Percentiles rank a stretch among this genome's conserved stretches.
Conservation (phyloP, 2,888 invertebrate genomes). For the Teleiodes luculella region DNA sequence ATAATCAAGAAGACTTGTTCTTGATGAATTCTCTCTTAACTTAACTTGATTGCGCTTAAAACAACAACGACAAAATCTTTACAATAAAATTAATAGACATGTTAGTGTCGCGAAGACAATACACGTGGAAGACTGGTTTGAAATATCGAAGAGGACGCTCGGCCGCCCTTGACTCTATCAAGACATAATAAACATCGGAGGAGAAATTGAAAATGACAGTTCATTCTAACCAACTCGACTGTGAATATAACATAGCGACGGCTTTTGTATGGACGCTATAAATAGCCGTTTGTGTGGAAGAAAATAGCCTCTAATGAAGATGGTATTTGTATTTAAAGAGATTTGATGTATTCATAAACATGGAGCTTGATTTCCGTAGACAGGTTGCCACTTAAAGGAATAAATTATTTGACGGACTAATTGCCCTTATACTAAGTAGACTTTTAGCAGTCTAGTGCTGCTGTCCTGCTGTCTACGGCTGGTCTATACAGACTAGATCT, state of each 20-base stretch:
- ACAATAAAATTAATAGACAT: constrained; percentile 30
- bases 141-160: constrained; percentile 7
- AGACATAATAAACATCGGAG: neutral
- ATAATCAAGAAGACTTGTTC: too few relatives aligned
- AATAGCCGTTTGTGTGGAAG: neutral
- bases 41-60: too few relatives aligned
- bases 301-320: neutral
- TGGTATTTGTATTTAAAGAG: neutral
- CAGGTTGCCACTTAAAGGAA: too few relatives aligned
- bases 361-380: neutral
- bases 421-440: too few relatives aligned
- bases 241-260: neutral
- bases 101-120: constrained; percentile 22
- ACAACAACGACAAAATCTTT: constrained; percentile 36
- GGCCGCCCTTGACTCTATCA: neutral
- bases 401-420: too few relatives aligned
- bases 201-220: constrained; percentile 1
- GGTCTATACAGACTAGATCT: too few relatives aligned
- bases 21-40: too few relatives aligned
- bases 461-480: too few relatives aligned
- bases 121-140: constrained; percentile 20
- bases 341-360: neutral
- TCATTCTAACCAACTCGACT: neutral
- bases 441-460: too few relatives aligned
- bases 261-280: neutral